Base-by-base conservation (phyloP, 2,797 vertebrate genomes). In the Podarcis siculus region DNA sequence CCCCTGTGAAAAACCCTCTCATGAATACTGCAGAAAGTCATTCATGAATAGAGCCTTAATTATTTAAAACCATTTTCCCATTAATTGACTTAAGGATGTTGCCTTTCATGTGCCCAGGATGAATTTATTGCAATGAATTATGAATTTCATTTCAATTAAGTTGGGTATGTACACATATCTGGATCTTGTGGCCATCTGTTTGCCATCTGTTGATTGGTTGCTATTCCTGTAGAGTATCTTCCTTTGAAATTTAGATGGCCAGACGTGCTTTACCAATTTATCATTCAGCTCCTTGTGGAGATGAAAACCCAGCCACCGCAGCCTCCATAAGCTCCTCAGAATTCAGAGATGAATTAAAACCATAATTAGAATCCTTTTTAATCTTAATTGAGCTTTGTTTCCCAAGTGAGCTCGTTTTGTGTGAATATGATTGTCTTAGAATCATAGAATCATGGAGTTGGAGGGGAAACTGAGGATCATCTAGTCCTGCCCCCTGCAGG, bases 71-170 rank as follows among this genome's bases (percentile, higher is more conserved):
- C 45, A 8, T 82, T n/a, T 45, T 4, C 42, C 85, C 81, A 58
- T 87, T 92, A 90, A 90, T 83, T 93, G 91, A 81, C 90, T 93
- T 92, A 85, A 92, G 90, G 88, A 91, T 90, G 90, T 71, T 93
- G 91, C 90, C 87, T 94, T 95, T 93, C 89, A 92, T 93, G 82
- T 72, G 23, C 81, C 93, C 82, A 72, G 88, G 83, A 82, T 91
- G 89, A 89, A 94, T 94, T 91, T 92, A 92, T 91, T 90, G 92
- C 91, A 83, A 61, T 49, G 91, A 91, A 92, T 92, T 91, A 93
- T 92, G 92, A 94, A 87, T 93, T 92, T 93, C 87, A 91, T 93
- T 95, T 93, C 94, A 95, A 92, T 95, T 95, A 92, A 86, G 85
- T 93, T 94, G 80, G 78, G 61, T 90, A 86, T 86, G 87, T 93